Percentiles rank a stretch among this genome's conserved stretches.
phyloP scores from a whole-genome alignment of 2,797 vertebrate species.

The Paramormyrops hopkinsi region DNA sequence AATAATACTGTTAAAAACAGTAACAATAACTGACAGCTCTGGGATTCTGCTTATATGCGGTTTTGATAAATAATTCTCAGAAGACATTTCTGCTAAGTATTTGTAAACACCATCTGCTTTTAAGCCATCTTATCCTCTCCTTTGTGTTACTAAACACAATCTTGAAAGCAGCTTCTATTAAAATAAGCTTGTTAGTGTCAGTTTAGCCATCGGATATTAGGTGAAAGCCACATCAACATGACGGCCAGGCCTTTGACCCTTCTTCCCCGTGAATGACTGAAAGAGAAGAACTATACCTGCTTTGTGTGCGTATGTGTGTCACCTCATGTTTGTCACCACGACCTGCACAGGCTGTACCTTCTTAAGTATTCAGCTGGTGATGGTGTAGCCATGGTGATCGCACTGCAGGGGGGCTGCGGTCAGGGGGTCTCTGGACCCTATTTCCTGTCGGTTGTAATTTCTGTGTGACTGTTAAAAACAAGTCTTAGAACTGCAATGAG shows the following conservation, averaged over 20 bases:
- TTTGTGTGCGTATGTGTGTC: background rate
- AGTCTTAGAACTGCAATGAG: background rate
- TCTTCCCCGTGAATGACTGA: background rate
- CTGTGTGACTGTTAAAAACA: background rate
- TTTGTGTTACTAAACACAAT: slow-evolving; percentile 15
- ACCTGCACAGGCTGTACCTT: background rate
- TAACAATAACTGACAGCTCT: slow-evolving; percentile 23
- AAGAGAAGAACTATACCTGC: background rate
- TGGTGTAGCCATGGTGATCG: background rate
- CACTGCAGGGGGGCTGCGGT: background rate
- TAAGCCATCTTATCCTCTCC: slow-evolving; percentile 13
- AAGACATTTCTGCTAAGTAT: slow-evolving; percentile 35
- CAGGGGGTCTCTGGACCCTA: background rate
- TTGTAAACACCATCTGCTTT: slow-evolving; percentile 47
- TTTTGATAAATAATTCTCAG: slow-evolving; percentile 32
- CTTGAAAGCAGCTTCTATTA: background rate
- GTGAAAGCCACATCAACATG: background rate
- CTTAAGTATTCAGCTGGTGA: background rate
- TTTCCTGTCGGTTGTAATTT: background rate
- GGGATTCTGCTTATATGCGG: slow-evolving; percentile 35
- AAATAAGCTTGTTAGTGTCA: background rate
- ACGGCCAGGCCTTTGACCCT: background rate
- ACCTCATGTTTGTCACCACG: background rate
- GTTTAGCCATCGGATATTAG: background rate
- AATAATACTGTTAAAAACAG: slow-evolving; percentile 25